Evolutionary conservation across 2,888 invertebrate species (phyloP).

Genomic region (Cistogaster globosa): DNA sequence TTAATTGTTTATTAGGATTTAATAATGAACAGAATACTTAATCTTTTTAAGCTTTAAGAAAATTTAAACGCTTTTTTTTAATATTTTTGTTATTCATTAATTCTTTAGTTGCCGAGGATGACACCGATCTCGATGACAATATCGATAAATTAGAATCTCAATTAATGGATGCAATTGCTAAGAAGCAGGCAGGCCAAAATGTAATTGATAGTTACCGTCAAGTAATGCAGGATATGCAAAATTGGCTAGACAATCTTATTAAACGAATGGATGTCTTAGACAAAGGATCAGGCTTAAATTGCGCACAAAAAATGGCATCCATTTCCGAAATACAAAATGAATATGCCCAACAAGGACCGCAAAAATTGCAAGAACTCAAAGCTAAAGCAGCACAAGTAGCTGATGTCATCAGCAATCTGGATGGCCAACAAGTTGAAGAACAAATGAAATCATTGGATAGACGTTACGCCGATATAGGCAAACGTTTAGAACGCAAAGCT

Average conservation of each 20-base stretch:
- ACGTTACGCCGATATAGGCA: constrained; percentile 91
- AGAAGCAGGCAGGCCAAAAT: constrained; percentile 90
- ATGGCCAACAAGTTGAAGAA: constrained; percentile 95
- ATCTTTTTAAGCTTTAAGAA: too few relatives aligned
- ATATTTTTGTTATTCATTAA: too few relatives aligned
- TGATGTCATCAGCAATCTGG: constrained; percentile 92
- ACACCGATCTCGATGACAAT: constrained; percentile 88
- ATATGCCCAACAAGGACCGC: constrained; percentile 89
- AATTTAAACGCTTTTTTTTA: too few relatives aligned
- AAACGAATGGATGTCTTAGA: constrained; percentile 93
- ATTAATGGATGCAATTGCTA: constrained; percentile 88
- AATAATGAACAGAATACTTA: too few relatives aligned
- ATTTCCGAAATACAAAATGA: constrained; percentile 89
- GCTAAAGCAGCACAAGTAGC: constrained; percentile 88
- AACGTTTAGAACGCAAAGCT: constrained; percentile 91
- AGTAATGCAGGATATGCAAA: constrained; percentile 89
- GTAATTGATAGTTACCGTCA: constrained; percentile 91
- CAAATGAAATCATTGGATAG: constrained; percentile 93
- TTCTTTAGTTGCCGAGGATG: constrained; percentile 84
- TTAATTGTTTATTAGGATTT: too few relatives aligned
- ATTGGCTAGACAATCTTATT: constrained; percentile 91
- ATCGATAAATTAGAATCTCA: constrained; percentile 89
- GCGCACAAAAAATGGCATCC: constrained; percentile 90
- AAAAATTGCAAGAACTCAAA: constrained; percentile 89
- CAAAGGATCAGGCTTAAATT: constrained; percentile 92